Base-by-base conservation (phyloP, 2,797 vertebrate species). In the Dendrocincla fuliginosa region DNA sequence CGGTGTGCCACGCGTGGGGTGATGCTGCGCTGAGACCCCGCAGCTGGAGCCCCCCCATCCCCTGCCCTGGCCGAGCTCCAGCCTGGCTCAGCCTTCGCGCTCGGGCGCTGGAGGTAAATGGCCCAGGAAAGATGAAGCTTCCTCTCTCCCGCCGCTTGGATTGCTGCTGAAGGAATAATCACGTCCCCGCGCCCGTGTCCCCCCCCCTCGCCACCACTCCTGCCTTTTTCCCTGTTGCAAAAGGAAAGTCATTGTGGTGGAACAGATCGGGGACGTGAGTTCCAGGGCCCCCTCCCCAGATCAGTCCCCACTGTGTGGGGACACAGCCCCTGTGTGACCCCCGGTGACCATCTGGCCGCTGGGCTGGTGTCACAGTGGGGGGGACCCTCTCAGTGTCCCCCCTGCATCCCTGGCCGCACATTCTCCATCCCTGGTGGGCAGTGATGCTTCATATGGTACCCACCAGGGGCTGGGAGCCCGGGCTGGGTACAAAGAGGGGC, bases 41-140 rank as follows among this genome's bases (percentile, higher is more conserved):
- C 50, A 59, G 50, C 64, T 6, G 8, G 68, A 84, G 24, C 32
- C 24, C 53, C 33, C n/a, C 64, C 39, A 2, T 1, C 3, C 13
- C 52, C 52, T 28, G 71, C 49, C 84, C 80, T 88, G 90, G 92
- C 90, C 84, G 30, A 50, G 90, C 92, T 90, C 90, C 93, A 93
- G 90, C 95, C 78, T 80, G 93, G 90, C 90, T 96, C 93, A 84
- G 95, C 88, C 89, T 87, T 56, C 8, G 68, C 50, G 63, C 93
- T 92, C 71, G 25, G 68, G 86, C 42, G 67, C 71, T 59, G 76
- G 70, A 92, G 84, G 93, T 80, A 95, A 96, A 95, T 94, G 94
- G 96, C 90, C 96, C 93, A 82, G 73, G 91, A 90, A 97, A 96
- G 96, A 95, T 96, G 95, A 94, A 96, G 95, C 87, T 96, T 96